Evolutionary conservation across 2,797 vertebrate genomes (phyloP), one percentile per base, ranked within the genome.

Genomic region (Poecilia gillii): DNA sequence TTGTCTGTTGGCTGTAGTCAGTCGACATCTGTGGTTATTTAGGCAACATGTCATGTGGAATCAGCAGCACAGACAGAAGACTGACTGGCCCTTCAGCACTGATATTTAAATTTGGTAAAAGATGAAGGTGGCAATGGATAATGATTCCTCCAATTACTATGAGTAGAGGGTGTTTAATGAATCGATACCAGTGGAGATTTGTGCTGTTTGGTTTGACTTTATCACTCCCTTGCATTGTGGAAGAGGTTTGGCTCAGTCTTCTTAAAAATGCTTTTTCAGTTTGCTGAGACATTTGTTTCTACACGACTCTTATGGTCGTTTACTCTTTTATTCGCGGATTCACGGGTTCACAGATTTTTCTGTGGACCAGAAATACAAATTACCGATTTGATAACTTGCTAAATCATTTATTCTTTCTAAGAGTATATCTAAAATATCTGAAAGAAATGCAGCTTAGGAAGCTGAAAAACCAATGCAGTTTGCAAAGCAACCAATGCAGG

Each of bases 11-110:
- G 68, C 25, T 71, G 23, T 18, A 14, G 41, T 46, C 68, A 28
- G 43, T 23, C 5, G 43, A 71, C 68, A 71, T 45, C 68, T 71
- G 68, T 71, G 68, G 43, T 16, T 71, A 71, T 46, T 71, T 46
- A 46, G 43, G 43, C 68, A 45, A 46, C 41, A 71, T 2, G 6
- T 28, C 68, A 14, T 70, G 41, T 70, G 25, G 66, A 70, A 70
- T 70, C 41, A 70, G 39, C 66, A 28, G 6, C 41, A 71, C 8
- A 28, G 68, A 6, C 41, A 45, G 41, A 71, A 45, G 5, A 45
- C 39, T n/a, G 68, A 71, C 25, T 45, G 41, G 2, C 12, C 13
- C 12, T 43, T 70, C 12, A 43, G 39, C 41, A 45, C 25, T 45
- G 39, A 70, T 41, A 13, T 45, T 20, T 66, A 39, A 20, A 39